Conservation (phyloP, 1,140 invertebrate genomes). For the Achatina immaculata region DNA sequence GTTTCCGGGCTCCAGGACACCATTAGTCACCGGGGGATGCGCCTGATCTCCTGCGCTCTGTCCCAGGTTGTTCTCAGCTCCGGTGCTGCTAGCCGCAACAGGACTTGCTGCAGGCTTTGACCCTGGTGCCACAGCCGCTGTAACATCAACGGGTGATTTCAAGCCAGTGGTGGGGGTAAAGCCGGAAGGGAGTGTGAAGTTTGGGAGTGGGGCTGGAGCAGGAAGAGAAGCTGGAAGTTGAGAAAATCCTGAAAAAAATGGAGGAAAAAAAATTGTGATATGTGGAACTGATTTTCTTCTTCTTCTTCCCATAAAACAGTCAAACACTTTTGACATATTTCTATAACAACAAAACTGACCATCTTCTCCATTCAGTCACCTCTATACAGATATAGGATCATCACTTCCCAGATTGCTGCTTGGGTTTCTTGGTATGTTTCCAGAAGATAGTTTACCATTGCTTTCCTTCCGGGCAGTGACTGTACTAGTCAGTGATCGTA, state of each 20-base stretch:
- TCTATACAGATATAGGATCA: no score
- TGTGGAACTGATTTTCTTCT: no score
- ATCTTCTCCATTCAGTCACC: no score
- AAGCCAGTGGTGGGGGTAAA: not conserved
- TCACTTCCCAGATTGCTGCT: no score
- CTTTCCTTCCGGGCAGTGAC: no score
- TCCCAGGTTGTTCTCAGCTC: not conserved
- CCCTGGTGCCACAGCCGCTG: not conserved
- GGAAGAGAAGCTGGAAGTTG: constrained; percentile 3
- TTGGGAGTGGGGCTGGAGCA: constrained; percentile 7
- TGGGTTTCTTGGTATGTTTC: no score
- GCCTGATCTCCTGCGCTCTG: not conserved
- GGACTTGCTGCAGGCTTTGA: not conserved
- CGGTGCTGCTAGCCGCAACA: not conserved
- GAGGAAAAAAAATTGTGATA: not conserved
- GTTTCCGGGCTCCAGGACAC: not conserved
- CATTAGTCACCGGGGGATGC: not conserved
- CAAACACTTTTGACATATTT: no score
- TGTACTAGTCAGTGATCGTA: no score
- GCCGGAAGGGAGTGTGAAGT: constrained; percentile 10
- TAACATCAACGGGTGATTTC: not conserved
- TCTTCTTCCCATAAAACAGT: no score
- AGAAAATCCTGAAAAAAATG: constrained; percentile 2
- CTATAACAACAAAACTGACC: no score
- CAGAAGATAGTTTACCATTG: no score